Base-by-base conservation (phyloP, 2,797 vertebrate genomes). In the Pseudochirops corinnae region DNA sequence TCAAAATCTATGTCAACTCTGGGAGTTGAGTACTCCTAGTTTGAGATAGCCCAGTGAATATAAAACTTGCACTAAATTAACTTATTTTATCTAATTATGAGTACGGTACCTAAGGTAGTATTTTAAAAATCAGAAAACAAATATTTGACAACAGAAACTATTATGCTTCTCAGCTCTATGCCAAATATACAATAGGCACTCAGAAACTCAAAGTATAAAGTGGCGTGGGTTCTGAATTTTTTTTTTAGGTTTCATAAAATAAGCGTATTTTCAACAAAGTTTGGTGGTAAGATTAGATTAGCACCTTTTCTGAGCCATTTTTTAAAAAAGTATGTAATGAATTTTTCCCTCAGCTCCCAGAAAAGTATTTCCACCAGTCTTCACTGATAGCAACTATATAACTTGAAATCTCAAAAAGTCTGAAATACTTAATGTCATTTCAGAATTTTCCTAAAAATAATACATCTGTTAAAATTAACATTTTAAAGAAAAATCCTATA, bases 401-500 rank as follows among this genome's bases (percentile, higher is more conserved):
- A 33, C 10, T 93, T 96, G 60, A 57, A 55, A 55, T 96, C 52
- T 93, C 55, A 90, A 82, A 92, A 62, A 93, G 21, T 90, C 87
- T 91, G 62, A 93, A 55, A 53, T n/a, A 94, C n/a, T 56, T 87
- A n/a, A 74, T 91, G 33, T 87, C n/a, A 55, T 24, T 55, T 95
- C 28, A 46, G 10, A 58, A 67, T 92, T 94, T 56, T 93, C 52
- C 60, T 91, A 74, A n/a, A 29, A 91, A 91, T 39, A 94, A 39
- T 91, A 13, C 0, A 87, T 2, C 4, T n/a, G 1, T 55, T 92
- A 24, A 57, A 94, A 53, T 39, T 29, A 24, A 12, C 62, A 46
- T 91, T 96, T 92, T 58, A 95, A n/a, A 96, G 28, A 95, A 96
- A 87, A 74, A 74, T 74, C 33, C 33, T 74, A 16, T 74, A n/a